Percentiles rank a stretch among this genome's conserved stretches.
Evolutionary conservation across 2,797 vertebrate species (phyloP).

Genomic region (Smutsia gigantea): DNA sequence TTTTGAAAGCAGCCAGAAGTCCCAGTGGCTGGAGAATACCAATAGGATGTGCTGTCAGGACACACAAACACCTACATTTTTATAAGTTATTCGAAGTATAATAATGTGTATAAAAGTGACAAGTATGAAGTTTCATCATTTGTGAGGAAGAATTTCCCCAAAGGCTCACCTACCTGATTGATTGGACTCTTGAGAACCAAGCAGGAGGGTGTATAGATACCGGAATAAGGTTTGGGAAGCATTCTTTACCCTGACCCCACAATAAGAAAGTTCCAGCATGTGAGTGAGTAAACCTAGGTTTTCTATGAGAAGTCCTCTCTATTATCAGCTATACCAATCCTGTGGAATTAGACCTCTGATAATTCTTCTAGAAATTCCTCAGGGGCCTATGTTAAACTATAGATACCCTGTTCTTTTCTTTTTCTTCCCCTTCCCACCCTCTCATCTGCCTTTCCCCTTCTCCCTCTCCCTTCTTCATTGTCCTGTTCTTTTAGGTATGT

Average conservation of each 20-base stretch:
- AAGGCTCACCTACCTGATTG: not conserved
- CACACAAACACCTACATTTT: constrained; percentile 23
- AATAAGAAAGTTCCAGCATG: not conserved
- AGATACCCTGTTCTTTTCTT: not conserved
- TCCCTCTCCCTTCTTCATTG: not conserved
- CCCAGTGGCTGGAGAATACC: not conserved
- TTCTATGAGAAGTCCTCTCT: constrained; percentile 30
- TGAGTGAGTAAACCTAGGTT: constrained; percentile 45
- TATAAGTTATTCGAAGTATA: not conserved
- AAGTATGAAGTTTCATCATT: constrained; percentile 42
- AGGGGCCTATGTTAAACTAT: not conserved
- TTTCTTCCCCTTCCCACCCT: not conserved
- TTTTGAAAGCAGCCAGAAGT: constrained; percentile 42
- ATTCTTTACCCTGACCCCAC: not conserved
- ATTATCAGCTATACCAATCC: not conserved
- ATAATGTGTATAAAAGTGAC: constrained; percentile 42
- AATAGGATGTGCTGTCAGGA: not conserved
- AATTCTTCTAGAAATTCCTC: constrained; percentile 8
- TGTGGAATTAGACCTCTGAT: constrained; percentile 14
- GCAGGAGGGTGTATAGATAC: not conserved
- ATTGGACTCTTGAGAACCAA: constrained; percentile 24
- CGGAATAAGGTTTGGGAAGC: not conserved
- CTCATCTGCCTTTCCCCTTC: not conserved
- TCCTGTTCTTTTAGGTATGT: constrained; percentile 1
- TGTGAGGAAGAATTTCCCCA: constrained; percentile 23